Evolutionary conservation across 2,797 vertebrate genomes (phyloP).

Genomic region (Carduelis carduelis): DNA sequence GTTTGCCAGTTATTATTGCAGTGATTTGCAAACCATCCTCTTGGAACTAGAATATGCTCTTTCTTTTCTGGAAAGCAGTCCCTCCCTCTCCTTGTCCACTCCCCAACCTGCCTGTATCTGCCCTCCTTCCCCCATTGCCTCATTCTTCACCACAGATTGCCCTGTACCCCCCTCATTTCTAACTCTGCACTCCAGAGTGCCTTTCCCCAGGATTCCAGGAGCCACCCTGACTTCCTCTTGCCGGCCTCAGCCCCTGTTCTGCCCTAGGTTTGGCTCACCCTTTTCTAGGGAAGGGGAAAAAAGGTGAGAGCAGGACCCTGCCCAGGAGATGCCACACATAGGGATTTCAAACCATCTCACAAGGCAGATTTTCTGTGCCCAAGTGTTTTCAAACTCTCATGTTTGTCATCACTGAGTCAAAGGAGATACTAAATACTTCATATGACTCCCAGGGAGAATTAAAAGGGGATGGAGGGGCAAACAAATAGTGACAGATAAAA

Average conservation of each 20-base stretch:
- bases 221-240: not conserved
- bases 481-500: not conserved
- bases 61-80: not conserved
- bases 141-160: not conserved
- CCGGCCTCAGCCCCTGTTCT: not conserved
- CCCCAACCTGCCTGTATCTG: not conserved
- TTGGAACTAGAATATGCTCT: not conserved
- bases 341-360: not conserved
- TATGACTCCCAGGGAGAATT: not conserved
- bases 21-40: not conserved
- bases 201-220: not conserved
- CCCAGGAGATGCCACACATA: accelerated
- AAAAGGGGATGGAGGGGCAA: not conserved
- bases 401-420: not conserved
- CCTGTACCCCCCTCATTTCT: not conserved
- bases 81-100: not conserved
- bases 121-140: not conserved
- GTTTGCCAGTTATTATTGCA: not conserved
- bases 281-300: not conserved
- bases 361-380: not conserved
- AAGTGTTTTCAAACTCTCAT: not conserved
- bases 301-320: not conserved
- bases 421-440: not conserved
- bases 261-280: not conserved
- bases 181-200: not conserved